Evolutionary conservation across 2,797 vertebrate species (phyloP).

Genomic region (Xiphophorus birchmanni): DNA sequence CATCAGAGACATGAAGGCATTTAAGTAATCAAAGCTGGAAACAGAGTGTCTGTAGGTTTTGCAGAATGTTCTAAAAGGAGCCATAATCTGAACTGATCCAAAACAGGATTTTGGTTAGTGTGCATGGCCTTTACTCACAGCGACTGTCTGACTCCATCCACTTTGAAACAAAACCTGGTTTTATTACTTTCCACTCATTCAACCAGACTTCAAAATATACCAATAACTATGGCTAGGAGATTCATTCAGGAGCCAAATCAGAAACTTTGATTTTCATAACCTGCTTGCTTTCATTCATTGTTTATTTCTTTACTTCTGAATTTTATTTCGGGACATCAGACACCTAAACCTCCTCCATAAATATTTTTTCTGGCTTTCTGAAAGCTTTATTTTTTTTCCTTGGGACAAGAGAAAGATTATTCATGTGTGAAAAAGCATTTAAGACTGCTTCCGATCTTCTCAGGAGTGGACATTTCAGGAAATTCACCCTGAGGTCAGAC

Average conservation of each 20-base stretch:
- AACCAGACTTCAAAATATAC: background rate
- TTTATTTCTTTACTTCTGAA: background rate
- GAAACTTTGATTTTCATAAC: background rate
- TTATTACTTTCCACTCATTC: slow-evolving; percentile 28
- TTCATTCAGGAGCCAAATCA: background rate
- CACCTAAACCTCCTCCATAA: background rate
- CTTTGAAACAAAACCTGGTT: slow-evolving; percentile 14
- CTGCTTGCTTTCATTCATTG: background rate
- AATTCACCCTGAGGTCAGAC: background rate
- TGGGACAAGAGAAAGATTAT: background rate
- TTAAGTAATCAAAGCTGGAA: slow-evolving; percentile 56
- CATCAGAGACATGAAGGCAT: slow-evolving; percentile 59
- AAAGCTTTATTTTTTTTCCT: background rate
- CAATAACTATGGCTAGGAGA: background rate
- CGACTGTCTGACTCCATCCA: slow-evolving; percentile 15
- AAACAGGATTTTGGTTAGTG: slow-evolving; percentile 28
- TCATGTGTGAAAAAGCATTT: background rate
- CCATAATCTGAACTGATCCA: slow-evolving; percentile 34
- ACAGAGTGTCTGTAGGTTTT: slow-evolving; percentile 32
- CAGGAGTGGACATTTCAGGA: background rate
- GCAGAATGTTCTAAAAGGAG: slow-evolving; percentile 38
- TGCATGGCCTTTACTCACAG: slow-evolving; percentile 19
- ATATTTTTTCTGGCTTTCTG: background rate
- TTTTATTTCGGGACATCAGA: background rate
- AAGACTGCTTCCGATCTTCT: background rate